Percentiles rank a stretch among this genome's conserved stretches.
Evolutionary conservation across 2,797 vertebrate genomes (phyloP).

Genomic region (Micropoecilia bifurca): DNA sequence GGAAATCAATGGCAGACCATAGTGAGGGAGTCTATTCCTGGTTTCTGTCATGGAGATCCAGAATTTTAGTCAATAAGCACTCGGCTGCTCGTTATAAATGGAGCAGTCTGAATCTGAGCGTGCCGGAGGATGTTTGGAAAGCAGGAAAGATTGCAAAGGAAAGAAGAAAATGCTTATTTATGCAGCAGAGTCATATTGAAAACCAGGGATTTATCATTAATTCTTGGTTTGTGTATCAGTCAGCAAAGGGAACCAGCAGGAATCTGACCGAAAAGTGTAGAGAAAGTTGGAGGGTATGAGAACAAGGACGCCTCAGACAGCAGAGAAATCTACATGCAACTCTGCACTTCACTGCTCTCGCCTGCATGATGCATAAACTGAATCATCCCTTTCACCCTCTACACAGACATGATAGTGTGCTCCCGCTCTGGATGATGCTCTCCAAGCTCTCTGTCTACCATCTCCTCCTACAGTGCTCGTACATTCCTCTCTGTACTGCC

Average conservation of each 20-base stretch:
- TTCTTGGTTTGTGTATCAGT: conserved; percentile 56
- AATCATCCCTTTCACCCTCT: conserved; percentile 78
- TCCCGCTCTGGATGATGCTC: conserved; percentile 56
- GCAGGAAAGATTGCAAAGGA: conserved; percentile 26
- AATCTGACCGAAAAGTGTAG: conserved; percentile 46
- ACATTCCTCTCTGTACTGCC: conserved; percentile 15
- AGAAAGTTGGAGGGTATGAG: conserved; percentile 51
- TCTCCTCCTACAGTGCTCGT: conserved; percentile 43
- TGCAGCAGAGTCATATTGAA: conserved; percentile 6
- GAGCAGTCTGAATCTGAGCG: conserved; percentile 52
- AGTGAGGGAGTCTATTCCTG: conserved; percentile 63
- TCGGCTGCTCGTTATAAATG: conserved; percentile 55
- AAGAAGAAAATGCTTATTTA: conserved; percentile 31
- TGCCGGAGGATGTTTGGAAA: conserved; percentile 35
- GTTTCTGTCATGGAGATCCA: conserved; percentile 55
- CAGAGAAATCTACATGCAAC: conserved; percentile 75
- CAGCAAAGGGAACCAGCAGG: conserved; percentile 44
- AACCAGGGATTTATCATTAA: conserved; percentile 51
- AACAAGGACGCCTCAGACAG: conserved; percentile 75
- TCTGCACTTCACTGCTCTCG: conserved; percentile 68
- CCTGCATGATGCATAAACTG: conserved; percentile 72
- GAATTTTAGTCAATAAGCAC: conserved; percentile 66
- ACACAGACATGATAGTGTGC: conserved; percentile 71
- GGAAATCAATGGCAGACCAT: conserved; percentile 66
- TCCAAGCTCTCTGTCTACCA: conserved; percentile 51